These are phyloP conservation scores for Uloborus diversus DNA, from an alignment of 1,140 invertebrate species.

Conservation along the genomic window DNA sequence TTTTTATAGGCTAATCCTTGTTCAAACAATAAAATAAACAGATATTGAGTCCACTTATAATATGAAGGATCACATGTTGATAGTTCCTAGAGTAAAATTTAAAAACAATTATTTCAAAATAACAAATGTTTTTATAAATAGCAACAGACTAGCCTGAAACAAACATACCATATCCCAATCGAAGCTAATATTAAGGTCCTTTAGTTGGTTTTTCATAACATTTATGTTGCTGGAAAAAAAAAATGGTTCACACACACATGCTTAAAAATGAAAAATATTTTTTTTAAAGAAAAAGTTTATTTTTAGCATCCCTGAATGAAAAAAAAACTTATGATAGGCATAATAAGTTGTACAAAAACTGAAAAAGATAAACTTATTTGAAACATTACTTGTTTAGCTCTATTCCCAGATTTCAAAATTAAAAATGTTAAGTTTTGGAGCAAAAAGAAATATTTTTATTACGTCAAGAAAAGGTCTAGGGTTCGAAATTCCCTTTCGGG, in stretches of 20 bases:
- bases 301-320: too few species aligned
- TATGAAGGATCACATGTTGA: constrained; percentile 70
- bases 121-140: not conserved
- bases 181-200: constrained; percentile 84
- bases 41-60: constrained; percentile 89
- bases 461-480: too few species aligned
- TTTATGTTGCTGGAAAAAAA: constrained; percentile 77
- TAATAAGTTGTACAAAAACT: too few species aligned
- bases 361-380: too few species aligned
- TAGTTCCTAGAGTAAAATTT: constrained; percentile 65
- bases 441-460: too few species aligned
- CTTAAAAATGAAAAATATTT: not conserved
- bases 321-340: too few species aligned
- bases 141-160: not conserved
- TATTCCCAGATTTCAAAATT: too few species aligned
- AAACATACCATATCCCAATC: constrained; percentile 90
- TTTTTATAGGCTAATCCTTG: constrained; percentile 86
- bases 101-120: not conserved
- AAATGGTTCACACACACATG: constrained; percentile 59
- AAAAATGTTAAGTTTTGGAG: too few species aligned
- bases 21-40: constrained; percentile 92
- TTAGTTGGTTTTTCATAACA: constrained; percentile 88
- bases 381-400: too few species aligned
- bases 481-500: too few species aligned
- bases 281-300: not conserved